Percentiles rank a stretch among this genome's conserved stretches.
Evolutionary conservation across 2,797 vertebrate species (phyloP).

Genomic region (Xenentodon cancila): DNA sequence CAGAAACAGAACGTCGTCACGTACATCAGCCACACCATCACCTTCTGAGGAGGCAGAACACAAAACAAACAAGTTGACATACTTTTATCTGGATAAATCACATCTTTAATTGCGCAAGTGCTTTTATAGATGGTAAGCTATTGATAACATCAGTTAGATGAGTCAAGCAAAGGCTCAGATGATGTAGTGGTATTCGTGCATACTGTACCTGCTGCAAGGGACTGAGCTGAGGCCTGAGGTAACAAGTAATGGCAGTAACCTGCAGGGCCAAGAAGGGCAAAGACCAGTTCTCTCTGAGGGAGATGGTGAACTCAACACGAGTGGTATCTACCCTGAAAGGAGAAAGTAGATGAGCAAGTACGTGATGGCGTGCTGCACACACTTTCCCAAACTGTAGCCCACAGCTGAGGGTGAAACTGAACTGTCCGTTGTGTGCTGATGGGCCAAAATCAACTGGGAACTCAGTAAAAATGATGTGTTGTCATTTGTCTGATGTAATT

Average conservation of each 20-base stretch:
- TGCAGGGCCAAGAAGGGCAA: slow-evolving; percentile 95
- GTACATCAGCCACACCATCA: slow-evolving; percentile 88
- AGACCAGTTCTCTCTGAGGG: slow-evolving; percentile 97
- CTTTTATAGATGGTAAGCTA: neutral
- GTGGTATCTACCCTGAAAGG: slow-evolving; percentile 93
- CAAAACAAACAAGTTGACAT: too few species aligned
- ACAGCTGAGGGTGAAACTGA: too few species aligned
- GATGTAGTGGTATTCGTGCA: neutral
- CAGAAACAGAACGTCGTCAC: slow-evolving; percentile 92
- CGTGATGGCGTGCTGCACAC: neutral
- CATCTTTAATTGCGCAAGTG: neutral
- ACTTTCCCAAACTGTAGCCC: too few species aligned
- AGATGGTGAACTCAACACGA: slow-evolving; percentile 97
- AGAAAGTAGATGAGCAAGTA: slow-evolving; percentile 75
- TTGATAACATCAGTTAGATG: neutral
- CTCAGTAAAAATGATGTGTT: too few species aligned
- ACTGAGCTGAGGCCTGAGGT: slow-evolving; percentile 86
- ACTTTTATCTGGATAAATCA: neutral
- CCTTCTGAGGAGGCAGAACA: slow-evolving; percentile 76
- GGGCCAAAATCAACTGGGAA: neutral
- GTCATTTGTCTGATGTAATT: neutral
- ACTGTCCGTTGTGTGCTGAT: neutral
- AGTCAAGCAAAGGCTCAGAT: slow-evolving; percentile 12
- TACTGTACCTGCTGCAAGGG: slow-evolving; percentile 83
- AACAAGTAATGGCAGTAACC: slow-evolving; percentile 90